Conservation (phyloP, 2,797 vertebrate species). For the Pteropus rufus region DNA sequence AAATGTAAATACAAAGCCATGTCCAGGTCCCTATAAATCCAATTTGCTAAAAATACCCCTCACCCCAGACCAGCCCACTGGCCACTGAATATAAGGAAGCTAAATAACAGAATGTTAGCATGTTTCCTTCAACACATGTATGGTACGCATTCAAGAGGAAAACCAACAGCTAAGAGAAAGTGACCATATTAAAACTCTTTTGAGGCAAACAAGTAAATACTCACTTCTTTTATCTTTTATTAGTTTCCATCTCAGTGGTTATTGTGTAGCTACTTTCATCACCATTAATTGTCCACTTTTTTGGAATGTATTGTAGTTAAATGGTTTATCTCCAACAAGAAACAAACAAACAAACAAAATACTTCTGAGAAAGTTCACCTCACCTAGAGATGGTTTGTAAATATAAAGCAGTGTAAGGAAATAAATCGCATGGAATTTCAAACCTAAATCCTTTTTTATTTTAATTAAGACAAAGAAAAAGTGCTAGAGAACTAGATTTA, state of each 20-base stretch:
- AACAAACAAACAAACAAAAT: not conserved
- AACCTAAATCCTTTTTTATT: not conserved
- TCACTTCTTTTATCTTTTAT: not conserved
- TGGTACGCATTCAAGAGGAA: not conserved
- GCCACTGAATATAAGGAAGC: not conserved
- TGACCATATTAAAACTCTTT: not conserved
- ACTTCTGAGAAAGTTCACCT: not conserved
- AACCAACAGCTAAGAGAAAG: not conserved
- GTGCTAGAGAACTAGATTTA: not conserved
- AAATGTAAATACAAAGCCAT: not conserved
- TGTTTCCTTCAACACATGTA: not conserved
- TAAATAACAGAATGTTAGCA: not conserved
- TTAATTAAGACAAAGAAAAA: not conserved
- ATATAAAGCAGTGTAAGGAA: not conserved
- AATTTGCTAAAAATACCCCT: not conserved
- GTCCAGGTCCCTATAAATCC: not conserved
- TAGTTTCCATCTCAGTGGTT: not conserved
- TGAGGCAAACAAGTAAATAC: not conserved
- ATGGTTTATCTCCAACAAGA: not conserved
- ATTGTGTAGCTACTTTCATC: not conserved
- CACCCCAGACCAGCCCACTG: fast-evolving
- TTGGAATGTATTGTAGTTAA: not conserved
- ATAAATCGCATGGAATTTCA: slow-evolving; percentile 1
- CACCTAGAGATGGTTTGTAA: not conserved
- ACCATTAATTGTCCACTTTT: not conserved